Evolutionary conservation across 2,113 vertebrate species (phyloP).

Genomic region (Hemiscyllium ocellatum): DNA sequence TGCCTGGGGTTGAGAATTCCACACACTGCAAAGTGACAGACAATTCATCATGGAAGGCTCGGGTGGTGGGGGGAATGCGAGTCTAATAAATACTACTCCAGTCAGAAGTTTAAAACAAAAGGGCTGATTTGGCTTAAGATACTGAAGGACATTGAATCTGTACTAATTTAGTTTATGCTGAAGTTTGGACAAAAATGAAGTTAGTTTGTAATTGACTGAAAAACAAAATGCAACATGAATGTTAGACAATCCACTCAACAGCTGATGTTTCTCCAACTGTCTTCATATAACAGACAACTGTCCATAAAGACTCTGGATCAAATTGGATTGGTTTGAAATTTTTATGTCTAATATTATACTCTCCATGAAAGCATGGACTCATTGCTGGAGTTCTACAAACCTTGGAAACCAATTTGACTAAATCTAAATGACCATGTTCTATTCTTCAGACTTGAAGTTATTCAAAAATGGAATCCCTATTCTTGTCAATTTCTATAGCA

Average conservation of each 20-base stretch:
- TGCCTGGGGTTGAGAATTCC: slow-evolving; percentile 30
- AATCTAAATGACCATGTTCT: not conserved
- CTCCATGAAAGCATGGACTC: not conserved
- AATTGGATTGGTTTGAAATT: not conserved
- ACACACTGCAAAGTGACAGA: slow-evolving; percentile 1
- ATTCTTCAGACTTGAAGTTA: not conserved
- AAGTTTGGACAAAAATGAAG: not conserved
- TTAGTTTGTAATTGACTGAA: not conserved
- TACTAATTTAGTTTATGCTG: not conserved
- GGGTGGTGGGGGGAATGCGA: not conserved
- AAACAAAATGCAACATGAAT: not conserved
- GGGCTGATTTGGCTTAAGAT: not conserved
- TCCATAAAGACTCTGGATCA: not conserved
- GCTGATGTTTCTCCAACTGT: not conserved
- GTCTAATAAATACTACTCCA: not conserved
- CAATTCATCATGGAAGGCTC: slow-evolving; percentile 3
- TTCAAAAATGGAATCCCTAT: not conserved
- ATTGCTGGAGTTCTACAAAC: not conserved
- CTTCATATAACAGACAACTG: not conserved
- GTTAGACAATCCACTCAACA: not conserved
- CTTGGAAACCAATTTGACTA: not conserved
- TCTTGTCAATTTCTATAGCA: not conserved
- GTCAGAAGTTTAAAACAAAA: not conserved
- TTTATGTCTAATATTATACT: not conserved
- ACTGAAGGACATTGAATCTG: not conserved